Evolutionary conservation across 2,797 vertebrate genomes (phyloP).

Genomic region (Sebastes matsubarae): DNA sequence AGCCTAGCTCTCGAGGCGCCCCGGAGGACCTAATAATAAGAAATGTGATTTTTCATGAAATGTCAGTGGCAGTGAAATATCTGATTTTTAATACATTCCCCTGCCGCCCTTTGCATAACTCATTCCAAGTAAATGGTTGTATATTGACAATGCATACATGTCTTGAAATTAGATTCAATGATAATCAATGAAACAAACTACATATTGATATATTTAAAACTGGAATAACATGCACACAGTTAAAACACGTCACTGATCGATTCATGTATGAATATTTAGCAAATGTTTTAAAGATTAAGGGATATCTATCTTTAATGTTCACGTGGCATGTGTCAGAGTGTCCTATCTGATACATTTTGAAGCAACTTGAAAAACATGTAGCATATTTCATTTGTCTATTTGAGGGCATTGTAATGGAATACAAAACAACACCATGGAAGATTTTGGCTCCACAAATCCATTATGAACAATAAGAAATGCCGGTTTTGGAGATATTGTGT

Average conservation of each 20-base stretch:
- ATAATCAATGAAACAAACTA: constrained; percentile 9
- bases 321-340: background rate
- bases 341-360: background rate
- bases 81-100: background rate
- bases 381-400: background rate
- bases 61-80: constrained; percentile 15
- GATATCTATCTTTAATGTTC: background rate
- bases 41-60: constrained; percentile 25
- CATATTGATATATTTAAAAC: background rate
- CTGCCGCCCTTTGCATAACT: background rate
- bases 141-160: constrained; percentile 11
- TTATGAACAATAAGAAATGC: background rate
- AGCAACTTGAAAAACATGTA: background rate
- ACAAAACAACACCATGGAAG: background rate
- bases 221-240: background rate
- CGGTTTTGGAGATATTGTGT: background rate
- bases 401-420: background rate
- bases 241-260: background rate
- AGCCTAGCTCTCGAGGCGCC: background rate
- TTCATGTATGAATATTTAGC: background rate
- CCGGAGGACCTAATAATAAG: background rate
- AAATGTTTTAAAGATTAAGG: background rate
- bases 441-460: background rate
- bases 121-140: constrained; percentile 9
- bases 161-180: background rate